Evolutionary conservation across 2,888 invertebrate genomes (phyloP), one percentile per base, ranked within the genome.

Genomic region (Acleris holmiana): DNA sequence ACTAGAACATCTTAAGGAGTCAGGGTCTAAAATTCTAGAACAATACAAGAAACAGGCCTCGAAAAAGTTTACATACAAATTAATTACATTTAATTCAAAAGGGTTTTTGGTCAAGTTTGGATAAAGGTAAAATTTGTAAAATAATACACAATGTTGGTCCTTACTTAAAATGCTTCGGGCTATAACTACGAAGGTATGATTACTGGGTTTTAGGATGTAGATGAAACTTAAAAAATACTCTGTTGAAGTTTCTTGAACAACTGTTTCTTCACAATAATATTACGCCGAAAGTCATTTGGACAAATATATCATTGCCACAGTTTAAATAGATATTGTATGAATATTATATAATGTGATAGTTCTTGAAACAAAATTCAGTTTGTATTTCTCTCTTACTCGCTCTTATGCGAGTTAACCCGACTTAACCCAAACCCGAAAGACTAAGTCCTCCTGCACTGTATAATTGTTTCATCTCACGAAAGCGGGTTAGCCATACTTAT

Each of bases 21-120:
- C 74, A 74, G 80, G 77, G 50, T 80, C 81, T 82, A 85, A 80
- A 79, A 73, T 58, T 76, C 81, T 85, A 85, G 78, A 67, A 80
- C 78, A 66, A 80, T 35, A 78, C 78, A 74, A 69, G 73, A 82
- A 84, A 88, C 77, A 83, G 80, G 82, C 79, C 69, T 84, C 83
- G 78, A 86, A 84, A 84, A 83, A 75, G 59, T 73, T 78, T 84
- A 85, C 78, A 70, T 84, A 83, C 73, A 81, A 84, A 79, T 69
- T 47, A 84, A 82, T 82, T 78, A 74, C 72, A 81, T 65, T 63
- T 48, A 54, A 68, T 66, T 61, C 54, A 85, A 84, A 75, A 76
- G 72, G 75, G 67, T 70, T 83, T 88, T 83, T 88, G 87, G 87
- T 88, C 86, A 80, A 81, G 81, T 78, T 73, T 71, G 56, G 71